These are phyloP conservation scores for Pseudorhiza aurosa DNA, from an alignment of 30 jellyfish, hydroid and myxozoan species.

Conservation along the genomic window DNA sequence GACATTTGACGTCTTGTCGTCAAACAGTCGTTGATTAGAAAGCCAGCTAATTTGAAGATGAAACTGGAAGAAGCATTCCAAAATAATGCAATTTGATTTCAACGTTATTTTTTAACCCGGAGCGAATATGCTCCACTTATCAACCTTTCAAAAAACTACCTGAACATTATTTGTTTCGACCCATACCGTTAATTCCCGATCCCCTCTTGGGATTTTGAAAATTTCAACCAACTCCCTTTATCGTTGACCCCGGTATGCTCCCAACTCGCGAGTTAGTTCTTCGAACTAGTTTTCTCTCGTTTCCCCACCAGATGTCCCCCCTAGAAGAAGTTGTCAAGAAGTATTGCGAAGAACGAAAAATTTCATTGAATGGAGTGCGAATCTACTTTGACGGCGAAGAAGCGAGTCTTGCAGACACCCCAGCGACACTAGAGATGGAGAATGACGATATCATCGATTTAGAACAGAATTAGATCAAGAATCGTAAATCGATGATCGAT, in stretches of 20 bases:
- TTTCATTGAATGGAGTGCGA: neutral
- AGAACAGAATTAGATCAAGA: neutral
- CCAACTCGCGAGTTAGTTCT: no score
- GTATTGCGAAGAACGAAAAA: conserved; percentile 26
- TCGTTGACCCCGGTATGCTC: no score
- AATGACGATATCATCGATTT: conserved; percentile 50
- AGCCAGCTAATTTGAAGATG: no score
- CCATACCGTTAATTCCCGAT: neutral
- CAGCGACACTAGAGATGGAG: conserved; percentile 38
- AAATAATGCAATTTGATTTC: no score
- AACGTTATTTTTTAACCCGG: no score
- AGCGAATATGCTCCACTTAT: no score
- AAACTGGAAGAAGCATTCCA: no score
- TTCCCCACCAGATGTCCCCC: conserved; percentile 23
- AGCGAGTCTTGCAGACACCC: conserved; percentile 20
- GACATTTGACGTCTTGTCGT: no score
- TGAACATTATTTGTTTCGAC: no score
- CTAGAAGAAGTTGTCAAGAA: conserved; percentile 16
- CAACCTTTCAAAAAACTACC: neutral
- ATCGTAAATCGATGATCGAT: no score
- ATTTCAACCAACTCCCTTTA: no score
- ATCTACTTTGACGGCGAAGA: conserved; percentile 56
- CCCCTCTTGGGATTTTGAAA: neutral
- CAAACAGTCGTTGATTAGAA: no score
- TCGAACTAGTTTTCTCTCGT: neutral